A percentile compares a stretch with the other conserved stretches of the same genome.
Conservation (phyloP, 2,797 vertebrate genomes). For the Loriculus beryllinus region DNA sequence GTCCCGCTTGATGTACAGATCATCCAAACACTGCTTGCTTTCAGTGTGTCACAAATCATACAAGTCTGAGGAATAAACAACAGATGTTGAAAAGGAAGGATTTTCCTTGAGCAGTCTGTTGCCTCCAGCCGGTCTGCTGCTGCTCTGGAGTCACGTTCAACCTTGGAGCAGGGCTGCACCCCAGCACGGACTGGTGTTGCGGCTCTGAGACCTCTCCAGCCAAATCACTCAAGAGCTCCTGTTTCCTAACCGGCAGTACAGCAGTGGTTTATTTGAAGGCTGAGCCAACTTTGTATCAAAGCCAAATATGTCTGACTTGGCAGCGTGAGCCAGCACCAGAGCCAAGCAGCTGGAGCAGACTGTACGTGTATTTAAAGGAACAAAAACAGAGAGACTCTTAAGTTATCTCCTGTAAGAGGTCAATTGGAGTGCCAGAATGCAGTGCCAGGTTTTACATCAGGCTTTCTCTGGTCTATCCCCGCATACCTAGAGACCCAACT, state of each 20-base stretch:
- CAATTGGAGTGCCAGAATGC: background rate
- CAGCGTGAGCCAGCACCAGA: background rate
- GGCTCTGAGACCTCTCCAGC: background rate
- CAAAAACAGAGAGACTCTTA: conserved; percentile 31
- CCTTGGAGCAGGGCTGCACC: background rate
- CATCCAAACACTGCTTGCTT: background rate
- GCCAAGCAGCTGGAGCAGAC: conserved; percentile 63
- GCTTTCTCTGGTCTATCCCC: background rate
- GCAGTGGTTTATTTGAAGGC: conserved; percentile 52
- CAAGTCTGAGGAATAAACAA: background rate
- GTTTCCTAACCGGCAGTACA: background rate
- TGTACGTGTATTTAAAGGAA: conserved; percentile 23
- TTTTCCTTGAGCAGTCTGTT: background rate
- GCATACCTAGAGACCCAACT: background rate
- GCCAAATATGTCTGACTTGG: conserved; percentile 56
- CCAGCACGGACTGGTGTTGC: background rate
- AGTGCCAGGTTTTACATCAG: conserved; percentile 17
- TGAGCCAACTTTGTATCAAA: conserved; percentile 29
- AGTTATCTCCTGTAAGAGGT: conserved; percentile 48
- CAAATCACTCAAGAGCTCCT: conserved; percentile 27
- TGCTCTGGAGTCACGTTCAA: background rate
- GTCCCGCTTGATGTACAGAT: background rate
- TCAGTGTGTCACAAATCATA: background rate
- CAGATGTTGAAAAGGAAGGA: background rate
- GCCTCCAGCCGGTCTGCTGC: background rate